Conservation (phyloP, 2,113 vertebrate species). For the Ammodytes dubius region DNA sequence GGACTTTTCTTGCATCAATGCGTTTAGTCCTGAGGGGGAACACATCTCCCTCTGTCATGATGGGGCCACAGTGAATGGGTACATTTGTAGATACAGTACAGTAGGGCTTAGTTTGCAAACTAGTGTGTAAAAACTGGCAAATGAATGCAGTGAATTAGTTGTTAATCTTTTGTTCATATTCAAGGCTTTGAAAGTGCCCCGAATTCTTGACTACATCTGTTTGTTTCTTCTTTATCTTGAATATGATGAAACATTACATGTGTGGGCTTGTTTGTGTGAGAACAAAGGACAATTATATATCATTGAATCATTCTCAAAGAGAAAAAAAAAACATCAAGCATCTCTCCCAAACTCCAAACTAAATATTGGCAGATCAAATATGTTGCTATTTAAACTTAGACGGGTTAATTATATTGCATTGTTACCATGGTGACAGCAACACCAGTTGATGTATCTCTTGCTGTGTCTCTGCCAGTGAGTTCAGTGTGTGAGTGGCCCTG, state of each 20-base stretch:
- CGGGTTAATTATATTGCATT: conserved; percentile 42
- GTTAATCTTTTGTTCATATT: neutral
- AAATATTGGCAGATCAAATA: no score
- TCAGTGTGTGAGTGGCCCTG: conserved; percentile 25
- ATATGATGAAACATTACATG: neutral
- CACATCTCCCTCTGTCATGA: conserved; percentile 21
- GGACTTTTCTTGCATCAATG: conserved; percentile 46
- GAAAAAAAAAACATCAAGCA: conserved; percentile 9
- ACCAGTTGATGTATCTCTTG: conserved; percentile 48
- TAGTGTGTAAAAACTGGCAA: neutral
- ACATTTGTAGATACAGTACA: neutral
- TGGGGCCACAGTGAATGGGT: conserved; percentile 1
- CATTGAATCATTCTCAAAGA: conserved; percentile 8
- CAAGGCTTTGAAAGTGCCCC: neutral
- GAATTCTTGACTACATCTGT: neutral
- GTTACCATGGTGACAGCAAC: conserved; percentile 49
- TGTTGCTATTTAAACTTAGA: neutral
- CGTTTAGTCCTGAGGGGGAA: conserved; percentile 35
- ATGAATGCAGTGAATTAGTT: conserved; percentile 4
- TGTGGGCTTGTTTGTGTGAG: neutral
- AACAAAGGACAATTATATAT: neutral
- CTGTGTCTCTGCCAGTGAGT: conserved; percentile 30
- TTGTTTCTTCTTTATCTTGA: neutral
- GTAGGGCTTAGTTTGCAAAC: neutral
- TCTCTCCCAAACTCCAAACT: neutral